Percentiles rank a stretch among this genome's conserved stretches.
Conservation (phyloP, 92 coral and sea anemone genomes). For the Plumapathes pennacea region DNA sequence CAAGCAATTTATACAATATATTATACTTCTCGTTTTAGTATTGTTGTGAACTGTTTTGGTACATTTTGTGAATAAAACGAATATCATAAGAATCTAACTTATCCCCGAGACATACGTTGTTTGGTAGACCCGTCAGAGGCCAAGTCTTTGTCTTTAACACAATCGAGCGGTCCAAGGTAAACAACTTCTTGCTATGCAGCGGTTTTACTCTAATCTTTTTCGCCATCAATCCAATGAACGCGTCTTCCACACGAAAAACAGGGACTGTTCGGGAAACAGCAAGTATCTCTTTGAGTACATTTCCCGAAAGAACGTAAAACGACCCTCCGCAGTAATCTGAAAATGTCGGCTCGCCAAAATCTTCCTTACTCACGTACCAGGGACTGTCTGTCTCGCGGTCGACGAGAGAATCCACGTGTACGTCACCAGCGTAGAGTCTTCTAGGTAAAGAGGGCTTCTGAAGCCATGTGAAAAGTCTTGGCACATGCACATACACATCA, state of each 20-base stretch:
- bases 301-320: constrained; percentile 35
- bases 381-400: constrained; percentile 17
- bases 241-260: constrained; percentile 34
- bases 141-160: background rate
- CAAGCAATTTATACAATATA: too few species aligned
- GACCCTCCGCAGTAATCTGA: constrained; percentile 54
- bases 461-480: constrained; percentile 38
- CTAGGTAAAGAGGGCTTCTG: constrained; percentile 2
- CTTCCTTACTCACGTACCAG: constrained; percentile 33
- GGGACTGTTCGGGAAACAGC: constrained; percentile 1
- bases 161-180: constrained; percentile 24
- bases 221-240: constrained; percentile 30
- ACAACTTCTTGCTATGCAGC: constrained; percentile 19
- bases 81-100: constrained; percentile 11
- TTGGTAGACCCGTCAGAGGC: constrained; percentile 6
- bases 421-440: constrained; percentile 44
- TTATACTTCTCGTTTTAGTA: too few species aligned
- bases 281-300: constrained; percentile 15
- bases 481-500: constrained; percentile 42
- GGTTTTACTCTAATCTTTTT: constrained; percentile 16
- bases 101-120: constrained; percentile 25
- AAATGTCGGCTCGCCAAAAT: constrained; percentile 13
- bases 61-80: constrained; percentile 19
- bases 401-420: constrained; percentile 32
- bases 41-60: background rate